Percentiles rank a stretch among this genome's conserved stretches.
phyloP scores from a whole-genome alignment of 2,797 vertebrate genomes.

The Oreochromis mossambicus region DNA sequence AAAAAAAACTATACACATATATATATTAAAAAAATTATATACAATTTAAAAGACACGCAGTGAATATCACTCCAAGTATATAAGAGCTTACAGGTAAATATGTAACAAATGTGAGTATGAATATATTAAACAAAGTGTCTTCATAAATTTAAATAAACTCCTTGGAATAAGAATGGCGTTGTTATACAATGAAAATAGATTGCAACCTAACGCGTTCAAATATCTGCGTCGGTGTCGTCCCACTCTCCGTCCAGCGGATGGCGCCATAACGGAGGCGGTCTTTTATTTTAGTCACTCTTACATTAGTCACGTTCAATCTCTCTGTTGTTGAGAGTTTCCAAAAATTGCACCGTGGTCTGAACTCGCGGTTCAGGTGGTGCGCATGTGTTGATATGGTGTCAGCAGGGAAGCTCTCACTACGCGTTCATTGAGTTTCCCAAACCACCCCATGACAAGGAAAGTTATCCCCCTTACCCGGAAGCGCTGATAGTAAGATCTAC shows the following conservation, averaged over 20 bases:
- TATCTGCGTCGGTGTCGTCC: accelerated
- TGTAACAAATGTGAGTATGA: background rate
- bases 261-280: accelerated
- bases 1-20: too few species aligned
- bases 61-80: background rate
- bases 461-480: accelerated
- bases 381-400: slow-evolving; percentile 79
- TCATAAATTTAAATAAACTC: background rate
- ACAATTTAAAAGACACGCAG: accelerated
- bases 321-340: slow-evolving; percentile 69
- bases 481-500: accelerated
- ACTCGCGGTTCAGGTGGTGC: slow-evolving; percentile 59
- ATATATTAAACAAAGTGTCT: background rate
- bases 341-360: slow-evolving; percentile 89
- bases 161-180: background rate
- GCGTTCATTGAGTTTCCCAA: slow-evolving; percentile 83
- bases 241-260: accelerated
- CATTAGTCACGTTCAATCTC: accelerated
- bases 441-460: slow-evolving; percentile 93
- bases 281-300: accelerated
- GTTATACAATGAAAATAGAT: background rate
- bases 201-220: accelerated
- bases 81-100: background rate
- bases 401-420: slow-evolving; percentile 87
- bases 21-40: background rate